Percentiles rank a stretch among this genome's conserved stretches.
phyloP scores from a whole-genome alignment of 2,888 invertebrate species.

The Tuberolachnus salignus region DNA sequence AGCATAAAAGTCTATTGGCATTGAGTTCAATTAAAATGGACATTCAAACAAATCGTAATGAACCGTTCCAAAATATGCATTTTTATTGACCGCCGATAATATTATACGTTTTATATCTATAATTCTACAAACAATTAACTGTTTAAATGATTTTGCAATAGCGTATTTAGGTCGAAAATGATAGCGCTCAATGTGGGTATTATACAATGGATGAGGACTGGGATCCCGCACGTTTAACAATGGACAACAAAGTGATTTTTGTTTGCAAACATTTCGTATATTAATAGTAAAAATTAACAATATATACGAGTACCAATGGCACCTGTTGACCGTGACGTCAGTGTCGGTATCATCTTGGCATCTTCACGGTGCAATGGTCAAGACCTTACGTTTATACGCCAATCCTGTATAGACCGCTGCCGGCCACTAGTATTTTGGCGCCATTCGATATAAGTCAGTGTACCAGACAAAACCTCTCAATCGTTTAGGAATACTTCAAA shows the following conservation, averaged over 20 bases:
- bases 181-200: conserved; percentile 1
- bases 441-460: conserved; percentile 46
- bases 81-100: no score
- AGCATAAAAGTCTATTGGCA: no score
- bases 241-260: conserved; percentile 40
- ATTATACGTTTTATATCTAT: background rate
- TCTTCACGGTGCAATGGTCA: conserved; percentile 49
- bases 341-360: conserved; percentile 39
- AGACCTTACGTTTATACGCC: conserved; percentile 42
- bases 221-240: conserved; percentile 32
- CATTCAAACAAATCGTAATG: no score
- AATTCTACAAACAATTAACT: conserved; percentile 7
- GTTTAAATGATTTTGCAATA: conserved; percentile 28
- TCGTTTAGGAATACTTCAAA: conserved; percentile 4
- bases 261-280: conserved; percentile 43
- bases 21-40: no score
- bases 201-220: conserved; percentile 33
- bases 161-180: conserved; percentile 34
- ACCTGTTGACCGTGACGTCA: conserved; percentile 54
- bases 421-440: conserved; percentile 29
- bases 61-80: no score
- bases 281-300: conserved; percentile 25
- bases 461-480: conserved; percentile 24
- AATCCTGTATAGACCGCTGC: conserved; percentile 12
- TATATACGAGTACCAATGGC: conserved; percentile 37